Evolutionary conservation across 2,888 invertebrate species (phyloP), one percentile per base, ranked within the genome.

Genomic region (Balanococcus diminutus): DNA sequence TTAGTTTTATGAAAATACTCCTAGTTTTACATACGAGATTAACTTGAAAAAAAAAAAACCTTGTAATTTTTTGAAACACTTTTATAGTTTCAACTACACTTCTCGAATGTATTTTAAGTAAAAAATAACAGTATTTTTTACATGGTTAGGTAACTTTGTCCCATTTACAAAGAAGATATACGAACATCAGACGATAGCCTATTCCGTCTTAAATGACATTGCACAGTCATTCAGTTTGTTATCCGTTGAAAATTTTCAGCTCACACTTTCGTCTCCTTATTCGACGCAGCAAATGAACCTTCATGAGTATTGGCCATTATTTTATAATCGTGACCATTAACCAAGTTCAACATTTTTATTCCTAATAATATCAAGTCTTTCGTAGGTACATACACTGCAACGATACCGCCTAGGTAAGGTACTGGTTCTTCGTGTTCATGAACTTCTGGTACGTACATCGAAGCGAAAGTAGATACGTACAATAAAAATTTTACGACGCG

Each of bases 221-320:
- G 75, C 75, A 79, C 36, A 79, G 19, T 36, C 36, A 79, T n/a
- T n/a, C n/a, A n/a, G n/a, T n/a, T n/a, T n/a, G 72, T 79, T 36
- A 36, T 36, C 19, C 16, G 25, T 67, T 25, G 9, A 28, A 3
- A 67, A 79, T 14, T 79, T 19, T 19, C 36, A 36, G 9, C 36
- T 32, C 75, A 3, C 36, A 36, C 75, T 79, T 79, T 79, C 75
- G 75, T 79, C 36, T 79, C 75, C 75, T 79, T 79, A 79, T 79
- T 79, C 19, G 36, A 32, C 16, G 75, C 36, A 79, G 36, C 36
- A 79, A 79, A 79, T 79, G 75, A 79, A 28, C 75, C 32, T 31
- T 36, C 75, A 36, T 32, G 56, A 56, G 56, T 56, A 32, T 36
- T 36, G 36, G 75, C 75, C 32, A 36, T 79, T 79, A 79, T 31